Evolutionary conservation across 2,888 invertebrate species (phyloP).

Genomic region (Rhorus exstirpatorius): DNA sequence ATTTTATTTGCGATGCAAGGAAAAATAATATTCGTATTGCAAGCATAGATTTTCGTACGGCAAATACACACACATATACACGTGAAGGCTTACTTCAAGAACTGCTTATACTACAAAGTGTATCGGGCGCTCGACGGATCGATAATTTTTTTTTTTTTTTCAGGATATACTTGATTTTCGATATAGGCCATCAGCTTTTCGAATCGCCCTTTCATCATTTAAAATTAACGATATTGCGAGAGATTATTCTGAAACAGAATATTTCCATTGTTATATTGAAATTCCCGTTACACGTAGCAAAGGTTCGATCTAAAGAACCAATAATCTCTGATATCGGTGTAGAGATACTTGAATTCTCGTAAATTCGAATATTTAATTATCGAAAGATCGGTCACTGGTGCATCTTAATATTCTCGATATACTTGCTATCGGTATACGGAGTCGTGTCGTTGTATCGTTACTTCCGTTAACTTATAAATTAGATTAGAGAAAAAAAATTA

Average conservation of each 20-base stretch:
- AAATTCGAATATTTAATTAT: not conserved
- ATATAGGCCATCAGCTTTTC: slow-evolving; percentile 21
- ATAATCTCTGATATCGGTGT: not conserved
- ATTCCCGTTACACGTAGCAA: not conserved
- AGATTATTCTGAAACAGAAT: slow-evolving; percentile 4
- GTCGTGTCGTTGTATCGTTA: too few relatives aligned
- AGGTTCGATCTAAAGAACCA: not conserved
- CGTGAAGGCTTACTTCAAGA: too few relatives aligned
- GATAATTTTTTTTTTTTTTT: slow-evolving; percentile 5
- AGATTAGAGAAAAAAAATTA: too few relatives aligned
- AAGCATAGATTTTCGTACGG: not conserved
- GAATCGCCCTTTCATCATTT: slow-evolving; percentile 19
- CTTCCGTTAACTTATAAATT: too few relatives aligned
- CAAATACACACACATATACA: not conserved
- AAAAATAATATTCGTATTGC: slow-evolving; percentile 15
- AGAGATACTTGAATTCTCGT: not conserved
- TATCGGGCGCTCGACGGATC: slow-evolving; percentile 28
- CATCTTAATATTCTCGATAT: too few relatives aligned
- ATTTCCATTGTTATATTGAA: slow-evolving; percentile 28
- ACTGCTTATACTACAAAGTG: slow-evolving; percentile 4
- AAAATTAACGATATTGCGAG: not conserved
- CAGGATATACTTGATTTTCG: not conserved
- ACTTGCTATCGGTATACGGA: too few relatives aligned
- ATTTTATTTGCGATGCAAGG: not conserved
- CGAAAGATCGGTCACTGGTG: not conserved